phyloP scores from a whole-genome alignment of 2,113 vertebrate species.

The Neofelis nebulosa region DNA sequence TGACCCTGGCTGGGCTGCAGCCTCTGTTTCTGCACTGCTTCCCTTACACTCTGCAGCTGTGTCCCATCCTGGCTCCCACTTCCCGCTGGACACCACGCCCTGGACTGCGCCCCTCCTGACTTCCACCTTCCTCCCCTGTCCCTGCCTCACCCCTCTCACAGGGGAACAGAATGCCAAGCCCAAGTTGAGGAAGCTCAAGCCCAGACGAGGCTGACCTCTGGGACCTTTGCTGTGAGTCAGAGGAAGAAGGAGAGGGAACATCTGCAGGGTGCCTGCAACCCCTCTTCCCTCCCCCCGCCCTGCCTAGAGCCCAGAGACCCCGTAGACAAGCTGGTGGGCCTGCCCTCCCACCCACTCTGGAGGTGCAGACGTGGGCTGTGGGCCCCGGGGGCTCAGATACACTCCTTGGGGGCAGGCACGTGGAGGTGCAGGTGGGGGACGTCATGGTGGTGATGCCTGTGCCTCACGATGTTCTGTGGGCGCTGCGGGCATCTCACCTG shows the following conservation, averaged over 20 bases:
- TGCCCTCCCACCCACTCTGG: neutral
- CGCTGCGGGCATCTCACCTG: neutral
- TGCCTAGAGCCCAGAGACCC: neutral
- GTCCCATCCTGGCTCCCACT: neutral
- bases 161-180: neutral
- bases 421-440: neutral
- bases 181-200: neutral
- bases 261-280: neutral
- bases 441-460: rapidly evolving
- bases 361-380: neutral
- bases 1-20: no score
- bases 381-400: neutral
- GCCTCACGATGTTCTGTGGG: neutral
- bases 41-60: neutral
- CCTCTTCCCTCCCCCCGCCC: no score
- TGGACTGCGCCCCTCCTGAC: neutral
- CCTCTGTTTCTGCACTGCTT: neutral
- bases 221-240: neutral
- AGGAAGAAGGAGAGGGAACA: neutral
- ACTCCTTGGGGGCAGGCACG: rapidly evolving
- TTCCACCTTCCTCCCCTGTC: neutral
- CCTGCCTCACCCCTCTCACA: neutral
- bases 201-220: neutral
- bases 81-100: neutral
- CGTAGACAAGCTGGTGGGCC: neutral